Conservation (phyloP, 2,113 vertebrate genomes). For the Synodontis membranacea region DNA sequence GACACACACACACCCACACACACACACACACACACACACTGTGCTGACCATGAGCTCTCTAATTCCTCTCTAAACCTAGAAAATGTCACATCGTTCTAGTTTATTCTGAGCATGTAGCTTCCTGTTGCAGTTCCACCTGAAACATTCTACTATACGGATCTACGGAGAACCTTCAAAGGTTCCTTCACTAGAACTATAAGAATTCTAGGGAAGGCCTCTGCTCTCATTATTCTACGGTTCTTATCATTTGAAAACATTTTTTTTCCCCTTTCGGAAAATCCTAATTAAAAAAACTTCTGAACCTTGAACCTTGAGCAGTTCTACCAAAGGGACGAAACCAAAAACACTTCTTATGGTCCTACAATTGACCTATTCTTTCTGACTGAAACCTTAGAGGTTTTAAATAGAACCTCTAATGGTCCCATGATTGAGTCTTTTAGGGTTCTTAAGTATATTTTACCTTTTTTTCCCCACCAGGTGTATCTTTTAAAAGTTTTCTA, state of each 20-base stretch:
- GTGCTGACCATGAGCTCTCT: neutral
- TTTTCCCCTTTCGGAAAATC: neutral
- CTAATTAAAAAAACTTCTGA: neutral
- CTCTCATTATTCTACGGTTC: neutral
- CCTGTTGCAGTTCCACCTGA: neutral
- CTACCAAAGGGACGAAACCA: neutral
- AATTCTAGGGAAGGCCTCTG: neutral
- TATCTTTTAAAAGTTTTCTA: neutral
- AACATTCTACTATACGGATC: neutral
- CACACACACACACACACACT: slow-evolving; percentile 23
- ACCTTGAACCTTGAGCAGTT: neutral
- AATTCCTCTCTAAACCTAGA: neutral
- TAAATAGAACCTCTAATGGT: neutral
- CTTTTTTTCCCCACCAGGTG: neutral
- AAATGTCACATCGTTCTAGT: neutral
- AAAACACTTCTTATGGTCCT: neutral
- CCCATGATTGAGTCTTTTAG: neutral
- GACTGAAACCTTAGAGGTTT: neutral
- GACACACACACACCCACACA: slow-evolving; percentile 24
- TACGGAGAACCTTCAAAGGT: neutral
- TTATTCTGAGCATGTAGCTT: neutral
- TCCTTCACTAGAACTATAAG: neutral
- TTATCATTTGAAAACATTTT: neutral
- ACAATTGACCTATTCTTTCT: neutral
- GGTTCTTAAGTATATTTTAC: neutral